Evolutionary conservation across 2,113 vertebrate genomes (phyloP).

Genomic region (Cacatua alba): DNA sequence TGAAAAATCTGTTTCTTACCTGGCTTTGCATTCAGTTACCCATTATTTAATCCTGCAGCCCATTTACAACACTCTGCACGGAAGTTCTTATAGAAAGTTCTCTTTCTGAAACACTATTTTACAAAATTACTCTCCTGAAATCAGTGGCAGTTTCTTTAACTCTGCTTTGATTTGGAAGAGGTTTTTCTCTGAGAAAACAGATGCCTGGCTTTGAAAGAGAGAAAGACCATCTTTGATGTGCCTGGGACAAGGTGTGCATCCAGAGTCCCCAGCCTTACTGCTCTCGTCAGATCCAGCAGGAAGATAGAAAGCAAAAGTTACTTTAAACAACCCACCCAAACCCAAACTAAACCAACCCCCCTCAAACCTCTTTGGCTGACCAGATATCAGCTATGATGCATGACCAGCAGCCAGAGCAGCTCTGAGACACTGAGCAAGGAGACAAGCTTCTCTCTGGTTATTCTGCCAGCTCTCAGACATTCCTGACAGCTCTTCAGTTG

Average conservation of each 20-base stretch:
- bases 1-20: neutral
- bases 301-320: constrained; percentile 1
- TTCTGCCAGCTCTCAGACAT: constrained; percentile 50
- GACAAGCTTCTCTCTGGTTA: constrained; percentile 46
- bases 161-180: neutral
- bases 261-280: neutral
- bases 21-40: neutral
- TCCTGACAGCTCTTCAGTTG: constrained; percentile 49
- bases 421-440: constrained; percentile 49
- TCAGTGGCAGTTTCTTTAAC: neutral
- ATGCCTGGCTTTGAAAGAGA: neutral
- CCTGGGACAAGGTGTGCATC: neutral
- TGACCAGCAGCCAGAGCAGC: constrained; percentile 35
- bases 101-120: neutral
- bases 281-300: neutral
- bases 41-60: neutral
- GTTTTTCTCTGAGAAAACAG: neutral
- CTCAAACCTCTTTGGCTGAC: neutral
- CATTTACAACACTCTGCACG: neutral
- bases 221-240: neutral
- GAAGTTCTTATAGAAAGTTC: neutral
- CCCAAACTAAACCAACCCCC: too few relatives aligned
- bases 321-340: neutral
- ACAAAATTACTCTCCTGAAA: neutral
- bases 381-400: neutral